These are phyloP conservation scores for Acanthopleura granulata DNA, from an alignment of 2,888 invertebrate species.

Conservation along the genomic window DNA sequence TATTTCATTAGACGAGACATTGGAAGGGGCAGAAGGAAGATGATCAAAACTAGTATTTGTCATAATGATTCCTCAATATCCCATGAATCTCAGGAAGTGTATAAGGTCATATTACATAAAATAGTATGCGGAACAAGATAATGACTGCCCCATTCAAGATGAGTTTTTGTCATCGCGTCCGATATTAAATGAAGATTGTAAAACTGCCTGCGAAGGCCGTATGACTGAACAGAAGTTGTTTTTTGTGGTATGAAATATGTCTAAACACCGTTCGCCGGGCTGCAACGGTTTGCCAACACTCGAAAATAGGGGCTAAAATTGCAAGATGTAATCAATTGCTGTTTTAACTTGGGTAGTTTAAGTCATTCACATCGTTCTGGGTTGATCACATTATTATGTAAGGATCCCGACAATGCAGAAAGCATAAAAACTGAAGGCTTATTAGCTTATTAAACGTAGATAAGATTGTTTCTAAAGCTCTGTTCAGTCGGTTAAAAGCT, in stretches of 20 bases:
- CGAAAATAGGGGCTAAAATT: not conserved
- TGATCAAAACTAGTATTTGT: not conserved
- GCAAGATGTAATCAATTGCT: conserved; percentile 23
- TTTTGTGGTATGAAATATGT: not conserved
- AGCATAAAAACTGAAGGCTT: conserved; percentile 39
- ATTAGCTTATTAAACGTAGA: conserved; percentile 40
- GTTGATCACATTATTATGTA: conserved; percentile 35
- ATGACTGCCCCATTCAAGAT: not conserved
- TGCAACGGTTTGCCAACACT: not conserved
- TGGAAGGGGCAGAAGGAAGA: not conserved
- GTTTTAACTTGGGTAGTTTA: conserved; percentile 25
- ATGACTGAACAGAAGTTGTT: not conserved
- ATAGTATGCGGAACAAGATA: not conserved
- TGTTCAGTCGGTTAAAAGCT: conserved; percentile 30
- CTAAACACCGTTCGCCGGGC: not conserved
- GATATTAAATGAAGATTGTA: not conserved
- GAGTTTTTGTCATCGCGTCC: not conserved
- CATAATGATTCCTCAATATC: not conserved
- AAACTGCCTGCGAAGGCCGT: too few relatives aligned
- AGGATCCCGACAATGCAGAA: conserved; percentile 30
- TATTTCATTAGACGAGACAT: not conserved
- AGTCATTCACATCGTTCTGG: conserved; percentile 24
- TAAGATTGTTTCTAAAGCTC: conserved; percentile 38
- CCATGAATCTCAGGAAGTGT: not conserved
- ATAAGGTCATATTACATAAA: not conserved